phyloP scores from a whole-genome alignment of 2,113 vertebrate species.

The Psettodes erumei region DNA sequence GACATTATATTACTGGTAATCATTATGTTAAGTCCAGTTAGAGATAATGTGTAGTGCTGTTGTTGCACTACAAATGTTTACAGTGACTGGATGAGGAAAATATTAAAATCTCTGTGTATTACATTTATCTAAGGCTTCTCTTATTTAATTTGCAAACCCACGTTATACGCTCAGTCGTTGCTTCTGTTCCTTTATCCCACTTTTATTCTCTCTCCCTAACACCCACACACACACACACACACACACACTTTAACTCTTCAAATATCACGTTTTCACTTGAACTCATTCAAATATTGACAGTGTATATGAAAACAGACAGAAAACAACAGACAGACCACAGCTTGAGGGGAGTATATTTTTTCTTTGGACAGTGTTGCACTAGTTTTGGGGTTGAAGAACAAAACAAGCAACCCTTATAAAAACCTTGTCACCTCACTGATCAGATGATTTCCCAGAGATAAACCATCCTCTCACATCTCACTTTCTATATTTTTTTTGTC shows the following conservation, averaged over 20 bases:
- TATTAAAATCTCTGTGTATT: too few relatives aligned
- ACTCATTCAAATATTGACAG: not conserved
- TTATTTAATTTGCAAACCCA: constrained; percentile 14
- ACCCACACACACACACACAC: constrained; percentile 4
- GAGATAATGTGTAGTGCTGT: not conserved
- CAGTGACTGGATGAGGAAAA: not conserved
- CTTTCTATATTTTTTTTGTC: constrained; percentile 34
- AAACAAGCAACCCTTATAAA: constrained; percentile 37
- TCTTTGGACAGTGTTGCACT: constrained; percentile 57
- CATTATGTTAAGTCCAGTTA: not conserved
- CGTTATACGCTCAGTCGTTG: not conserved
- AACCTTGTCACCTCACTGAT: constrained; percentile 1
- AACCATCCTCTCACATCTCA: constrained; percentile 36
- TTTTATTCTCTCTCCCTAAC: not conserved
- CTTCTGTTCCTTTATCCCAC: not conserved
- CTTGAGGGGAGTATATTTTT: constrained; percentile 56
- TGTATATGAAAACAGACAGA: constrained; percentile 19
- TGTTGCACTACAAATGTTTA: constrained; percentile 6
- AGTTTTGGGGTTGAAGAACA: constrained; percentile 32
- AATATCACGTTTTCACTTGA: not conserved
- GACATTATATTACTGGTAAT: not conserved
- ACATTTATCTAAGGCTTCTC: not conserved
- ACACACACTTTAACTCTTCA: not conserved
- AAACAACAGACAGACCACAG: constrained; percentile 34
- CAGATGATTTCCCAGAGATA: constrained; percentile 28